Conservation (phyloP, 2,888 invertebrate genomes). For the Platycheirus rosarum region DNA sequence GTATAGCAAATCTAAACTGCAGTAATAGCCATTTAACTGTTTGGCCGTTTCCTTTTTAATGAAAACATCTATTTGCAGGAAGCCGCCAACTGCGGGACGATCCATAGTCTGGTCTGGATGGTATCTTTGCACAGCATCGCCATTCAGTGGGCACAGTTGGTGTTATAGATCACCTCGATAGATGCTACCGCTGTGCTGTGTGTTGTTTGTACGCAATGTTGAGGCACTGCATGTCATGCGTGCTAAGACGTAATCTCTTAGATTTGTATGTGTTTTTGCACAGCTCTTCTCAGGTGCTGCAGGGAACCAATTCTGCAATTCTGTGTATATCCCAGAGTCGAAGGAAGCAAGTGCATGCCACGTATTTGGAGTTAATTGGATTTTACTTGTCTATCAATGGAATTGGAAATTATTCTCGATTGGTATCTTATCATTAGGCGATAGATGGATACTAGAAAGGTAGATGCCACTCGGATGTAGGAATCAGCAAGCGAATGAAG, state of each 20-base stretch:
- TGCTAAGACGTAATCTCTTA: constrained; percentile 77
- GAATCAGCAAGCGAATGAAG: constrained; percentile 66
- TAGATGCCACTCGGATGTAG: constrained; percentile 58
- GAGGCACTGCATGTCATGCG: constrained; percentile 69
- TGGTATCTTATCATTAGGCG: constrained; percentile 73
- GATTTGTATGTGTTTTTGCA: constrained; percentile 53
- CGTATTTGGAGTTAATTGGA: constrained; percentile 81
- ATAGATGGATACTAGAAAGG: constrained; percentile 45
- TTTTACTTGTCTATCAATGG: constrained; percentile 78
- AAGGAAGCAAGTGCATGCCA: constrained; percentile 74
- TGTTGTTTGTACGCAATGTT: constrained; percentile 60
- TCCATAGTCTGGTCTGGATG: constrained; percentile 34
- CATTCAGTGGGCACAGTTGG: constrained; percentile 72
- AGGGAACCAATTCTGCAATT: constrained; percentile 23
- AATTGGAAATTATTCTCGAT: constrained; percentile 76
- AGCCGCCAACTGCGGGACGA: constrained; percentile 33
- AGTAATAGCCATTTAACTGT: constrained; percentile 75
- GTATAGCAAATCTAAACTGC: constrained; percentile 75
- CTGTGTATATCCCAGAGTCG: neutral
- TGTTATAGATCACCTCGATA: constrained; percentile 74
- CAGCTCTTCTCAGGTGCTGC: constrained; percentile 51
- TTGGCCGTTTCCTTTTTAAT: constrained; percentile 74
- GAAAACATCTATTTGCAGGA: constrained; percentile 76
- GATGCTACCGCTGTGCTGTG: constrained; percentile 48
- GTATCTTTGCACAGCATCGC: constrained; percentile 64